Base-by-base conservation (phyloP, 1,140 invertebrate genomes). In the Procambarus clarkii region DNA sequence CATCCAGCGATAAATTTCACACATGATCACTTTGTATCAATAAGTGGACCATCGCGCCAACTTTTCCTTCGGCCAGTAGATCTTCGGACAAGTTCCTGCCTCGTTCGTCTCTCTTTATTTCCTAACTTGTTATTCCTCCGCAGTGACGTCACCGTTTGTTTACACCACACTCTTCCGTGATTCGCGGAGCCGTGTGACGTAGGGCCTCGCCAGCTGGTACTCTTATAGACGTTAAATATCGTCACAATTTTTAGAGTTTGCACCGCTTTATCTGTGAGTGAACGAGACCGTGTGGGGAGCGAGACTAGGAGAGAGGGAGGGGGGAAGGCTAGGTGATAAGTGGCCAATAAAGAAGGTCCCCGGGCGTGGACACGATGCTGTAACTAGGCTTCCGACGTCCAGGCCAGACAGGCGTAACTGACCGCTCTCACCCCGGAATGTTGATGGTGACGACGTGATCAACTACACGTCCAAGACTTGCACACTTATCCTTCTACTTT, bases 11-110 rank as follows among this genome's bases (percentile, higher is more conserved):
- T 90, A 90, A 90, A 90, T 90, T 90, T 90, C 80, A 83, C 88
- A 90, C 81, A 84, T 84, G 88, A 90, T 90, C 88, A 90, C 88
- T 90, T 90, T 90, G 88, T 90, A 90, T 90, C 88, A 90, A 90
- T 90, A 90, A 90, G 81, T 78, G 81, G 81, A 78, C 88, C 81
- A 90, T 84, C 88, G 50, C 21, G 45, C 81, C 88, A 81, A 84
- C 80, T 84, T 90, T 78, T 50, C 71, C 78, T 44, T n/a, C 50
- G 34, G 54, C 18, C 79, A 18, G 60, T 89, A 89, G 54, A 82
- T 89, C 87, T 89, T 89, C 87, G 79, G 87, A 89, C 87, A 83
- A 24, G 71, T 89, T 81, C 69, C 69, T 64, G 1, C 46, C 24
- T 2, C 34, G 86, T 69, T 80, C 86, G 87, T 88, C 76, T 60